Conservation (phyloP, 2,888 invertebrate species). For the Sturmia bella region DNA sequence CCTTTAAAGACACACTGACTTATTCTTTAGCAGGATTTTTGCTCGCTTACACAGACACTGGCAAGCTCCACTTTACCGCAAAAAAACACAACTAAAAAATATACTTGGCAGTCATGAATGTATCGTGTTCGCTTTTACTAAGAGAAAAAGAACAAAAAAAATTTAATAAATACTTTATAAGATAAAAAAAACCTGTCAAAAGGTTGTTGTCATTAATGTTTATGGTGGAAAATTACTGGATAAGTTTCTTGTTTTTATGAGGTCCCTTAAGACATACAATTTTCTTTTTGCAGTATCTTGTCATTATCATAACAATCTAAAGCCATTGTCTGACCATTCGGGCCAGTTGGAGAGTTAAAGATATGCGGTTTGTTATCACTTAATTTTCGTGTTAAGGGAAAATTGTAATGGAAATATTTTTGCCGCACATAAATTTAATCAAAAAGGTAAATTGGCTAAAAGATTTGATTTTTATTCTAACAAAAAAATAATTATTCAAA, state of each 20-base stretch:
- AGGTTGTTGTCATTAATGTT: constrained; percentile 68
- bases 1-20: no score
- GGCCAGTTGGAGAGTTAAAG: constrained; percentile 12
- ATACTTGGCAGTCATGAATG: no score
- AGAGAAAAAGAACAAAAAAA: neutral
- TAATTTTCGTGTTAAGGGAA: constrained; percentile 36
- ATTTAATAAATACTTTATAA: neutral
- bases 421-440: constrained; percentile 8
- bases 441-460: neutral
- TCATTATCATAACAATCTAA: constrained; percentile 12
- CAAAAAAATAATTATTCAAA: constrained; percentile 9
- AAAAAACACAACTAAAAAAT: neutral
- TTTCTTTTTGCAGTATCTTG: constrained; percentile 28
- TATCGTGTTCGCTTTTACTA: neutral
- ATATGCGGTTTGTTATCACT: constrained; percentile 60
- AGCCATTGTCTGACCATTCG: constrained; percentile 14
- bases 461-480: neutral
- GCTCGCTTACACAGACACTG: neutral
- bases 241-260: constrained; percentile 57
- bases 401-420: neutral
- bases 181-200: constrained; percentile 53
- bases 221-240: constrained; percentile 63
- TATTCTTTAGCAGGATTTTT: no score
- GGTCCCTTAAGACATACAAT: constrained; percentile 56
- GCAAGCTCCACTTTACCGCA: no score